phyloP scores from a whole-genome alignment of 2,113 vertebrate species.

The Bos taurus region ARS-UCD2.0 NC_037343.1:62662501-62663000 shows the following conservation, averaged over 20 bases:
- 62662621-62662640: background rate
- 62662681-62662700: background rate
- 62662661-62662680: background rate
- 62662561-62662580: background rate
- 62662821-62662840: background rate
- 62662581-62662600: background rate
- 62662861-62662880: background rate
- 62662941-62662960: background rate
- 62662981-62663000: too few species aligned
- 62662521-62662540: background rate
- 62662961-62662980: background rate
- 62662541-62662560: background rate
- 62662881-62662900: background rate
- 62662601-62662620: background rate
- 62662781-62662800: background rate
- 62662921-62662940: background rate
- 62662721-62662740: background rate
- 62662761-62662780: background rate
- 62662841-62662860: background rate
- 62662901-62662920: background rate
- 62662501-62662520: background rate
- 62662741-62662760: background rate
- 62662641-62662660: background rate
- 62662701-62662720: background rate
- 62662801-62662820: background rate